phyloP scores from a whole-genome alignment of 2,888 invertebrate genomes.

The Pammene fasciana region DNA sequence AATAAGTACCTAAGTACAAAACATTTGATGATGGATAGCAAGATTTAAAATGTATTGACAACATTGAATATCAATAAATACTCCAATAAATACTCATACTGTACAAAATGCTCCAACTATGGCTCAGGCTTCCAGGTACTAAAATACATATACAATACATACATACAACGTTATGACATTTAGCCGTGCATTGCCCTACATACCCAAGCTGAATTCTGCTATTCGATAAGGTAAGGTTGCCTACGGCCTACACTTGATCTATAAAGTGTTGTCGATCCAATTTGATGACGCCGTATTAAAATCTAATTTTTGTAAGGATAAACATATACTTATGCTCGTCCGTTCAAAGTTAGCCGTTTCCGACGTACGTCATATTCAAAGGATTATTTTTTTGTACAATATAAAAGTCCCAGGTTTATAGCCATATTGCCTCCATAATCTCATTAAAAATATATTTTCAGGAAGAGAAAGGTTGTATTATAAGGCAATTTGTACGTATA shows the following conservation, averaged over 20 bases:
- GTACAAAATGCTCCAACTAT: no score
- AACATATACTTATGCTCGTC: slow-evolving; percentile 9
- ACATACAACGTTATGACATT: no score
- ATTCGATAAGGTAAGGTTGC: no score
- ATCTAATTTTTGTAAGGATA: slow-evolving; percentile 27
- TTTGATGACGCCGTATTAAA: slow-evolving; percentile 16
- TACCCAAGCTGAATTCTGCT: no score
- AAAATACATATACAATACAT: no score
- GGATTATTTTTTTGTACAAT: slow-evolving; percentile 47
- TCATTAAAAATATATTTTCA: slow-evolving; percentile 65
- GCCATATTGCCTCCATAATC: slow-evolving; percentile 75
- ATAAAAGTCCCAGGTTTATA: slow-evolving; percentile 53
- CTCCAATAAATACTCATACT: no score
- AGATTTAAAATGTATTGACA: background rate
- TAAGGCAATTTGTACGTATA: slow-evolving; percentile 11
- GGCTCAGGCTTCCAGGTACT: no score
- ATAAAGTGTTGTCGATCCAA: background rate
- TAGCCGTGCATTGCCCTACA: no score
- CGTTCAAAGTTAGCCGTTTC: slow-evolving; percentile 36
- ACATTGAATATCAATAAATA: background rate
- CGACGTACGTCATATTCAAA: slow-evolving; percentile 40
- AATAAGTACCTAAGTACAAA: no score
- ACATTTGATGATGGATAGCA: no score
- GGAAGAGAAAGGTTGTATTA: slow-evolving; percentile 25
- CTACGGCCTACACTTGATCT: no score